A percentile compares a stretch with the other conserved stretches of the same genome.
Conservation (phyloP, 2,113 vertebrate species). For the Ceyx cyanopectus region DNA sequence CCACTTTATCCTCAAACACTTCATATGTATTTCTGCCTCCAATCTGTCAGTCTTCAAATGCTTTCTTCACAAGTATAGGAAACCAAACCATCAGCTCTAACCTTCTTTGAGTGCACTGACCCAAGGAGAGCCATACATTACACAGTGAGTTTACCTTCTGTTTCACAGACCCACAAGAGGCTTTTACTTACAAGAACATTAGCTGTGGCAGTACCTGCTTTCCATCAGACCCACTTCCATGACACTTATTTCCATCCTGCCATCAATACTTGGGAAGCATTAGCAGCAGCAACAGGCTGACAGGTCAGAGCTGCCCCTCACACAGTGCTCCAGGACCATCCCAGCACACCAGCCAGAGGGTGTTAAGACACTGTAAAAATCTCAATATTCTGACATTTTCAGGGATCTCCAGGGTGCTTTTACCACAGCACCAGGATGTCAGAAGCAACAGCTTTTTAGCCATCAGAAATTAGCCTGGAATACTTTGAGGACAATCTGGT, state of each 20-base stretch:
- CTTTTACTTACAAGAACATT: not conserved
- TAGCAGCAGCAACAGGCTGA: not conserved
- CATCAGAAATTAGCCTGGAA: not conserved
- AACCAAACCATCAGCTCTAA: not conserved
- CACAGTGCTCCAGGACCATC: not conserved
- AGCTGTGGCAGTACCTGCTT: not conserved
- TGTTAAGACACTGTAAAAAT: not conserved
- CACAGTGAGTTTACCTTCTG: not conserved
- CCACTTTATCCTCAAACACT: not conserved
- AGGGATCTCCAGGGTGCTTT: not conserved
- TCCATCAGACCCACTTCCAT: not conserved
- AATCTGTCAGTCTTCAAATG: not conserved
- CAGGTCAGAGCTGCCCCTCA: not conserved
- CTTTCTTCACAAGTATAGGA: not conserved
- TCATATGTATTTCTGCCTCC: not conserved
- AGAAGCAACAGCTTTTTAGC: not conserved
- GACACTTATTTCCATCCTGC: not conserved
- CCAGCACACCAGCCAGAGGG: not conserved
- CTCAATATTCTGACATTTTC: not conserved
- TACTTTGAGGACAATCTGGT: fast-evolving
- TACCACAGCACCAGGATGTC: not conserved
- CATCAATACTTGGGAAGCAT: not conserved
- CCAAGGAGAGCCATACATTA: not conserved
- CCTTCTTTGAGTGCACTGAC: not conserved
- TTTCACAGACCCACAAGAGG: not conserved